Base-by-base conservation (phyloP, 2,888 invertebrate species). In the Tetragnatha montana region DNA sequence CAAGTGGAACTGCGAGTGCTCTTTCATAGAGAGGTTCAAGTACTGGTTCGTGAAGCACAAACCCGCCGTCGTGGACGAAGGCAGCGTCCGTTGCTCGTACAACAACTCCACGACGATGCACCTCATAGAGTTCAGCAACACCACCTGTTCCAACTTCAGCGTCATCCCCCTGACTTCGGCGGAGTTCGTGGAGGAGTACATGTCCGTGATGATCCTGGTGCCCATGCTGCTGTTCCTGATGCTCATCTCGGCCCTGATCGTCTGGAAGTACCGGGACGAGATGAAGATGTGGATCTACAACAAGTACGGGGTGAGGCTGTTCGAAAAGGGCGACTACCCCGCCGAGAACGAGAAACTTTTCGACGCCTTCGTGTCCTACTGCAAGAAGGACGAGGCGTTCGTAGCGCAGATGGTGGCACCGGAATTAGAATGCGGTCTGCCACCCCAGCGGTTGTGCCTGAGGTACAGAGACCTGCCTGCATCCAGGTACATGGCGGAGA, bases 341-440 rank as follows among this genome's bases (percentile, higher is more conserved):
- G 89, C 88, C 0, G 96, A 96, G 92, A 95, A 96, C 21, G 96
- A 97, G 93, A 97, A 96, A 94, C 95, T 96, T 92, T 97, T 96
- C 94, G 98, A 98, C 94, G 97, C 97, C 71, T 98, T 98, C 94
- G 95, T 98, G 92, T 96, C 97, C 93, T 98, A 98, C 94, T 97
- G 97, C 94, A 96, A 96, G 80, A 96, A 97, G 94, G 97, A 97
- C 94, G 97, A 97, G 93, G 95, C 96, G 83, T 97, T 97, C 95
- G 97, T 97, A 75, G 96, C 96, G 51, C 96, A 97, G 93, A 96
- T 97, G 92, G 94, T 97, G 80, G 97, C 96, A 17, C 96, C 97
- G 19, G 96, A 96, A 91, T 94, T 97, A 91, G 97, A 97, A 94
- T 96, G 96, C 92, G 92, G 92, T 17, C 70, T 88, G 92, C 96